Evolutionary conservation across 1,140 invertebrate genomes (phyloP).

Genomic region (Microplitis demolitor): DNA sequence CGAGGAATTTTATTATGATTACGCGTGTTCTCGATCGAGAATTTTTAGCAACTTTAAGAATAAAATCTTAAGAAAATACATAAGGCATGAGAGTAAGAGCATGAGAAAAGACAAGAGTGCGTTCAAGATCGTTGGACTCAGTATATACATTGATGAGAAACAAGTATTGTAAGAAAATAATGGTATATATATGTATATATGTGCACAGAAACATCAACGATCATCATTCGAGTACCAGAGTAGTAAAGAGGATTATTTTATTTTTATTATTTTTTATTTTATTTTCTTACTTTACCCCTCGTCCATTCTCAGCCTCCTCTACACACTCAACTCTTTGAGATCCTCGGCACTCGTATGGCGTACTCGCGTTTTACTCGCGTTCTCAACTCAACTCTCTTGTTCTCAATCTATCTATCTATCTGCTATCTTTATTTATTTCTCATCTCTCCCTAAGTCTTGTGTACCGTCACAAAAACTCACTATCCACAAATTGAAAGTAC

Average conservation of each 20-base stretch:
- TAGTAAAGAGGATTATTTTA: not conserved
- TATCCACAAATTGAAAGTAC: slow-evolving; percentile 55
- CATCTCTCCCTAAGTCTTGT: slow-evolving; percentile 5
- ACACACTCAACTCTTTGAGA: not conserved
- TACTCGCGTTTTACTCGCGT: not conserved
- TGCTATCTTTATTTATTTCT: slow-evolving; percentile 34
- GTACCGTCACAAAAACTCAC: slow-evolving; percentile 45
- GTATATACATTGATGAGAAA: not conserved
- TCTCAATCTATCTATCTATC: slow-evolving; percentile 23
- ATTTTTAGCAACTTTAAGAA: slow-evolving; percentile 33
- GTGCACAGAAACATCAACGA: not conserved
- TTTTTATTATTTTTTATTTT: slow-evolving; percentile 4
- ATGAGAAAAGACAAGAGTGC: too few species aligned
- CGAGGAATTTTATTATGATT: slow-evolving; percentile 31
- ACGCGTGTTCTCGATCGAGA: not conserved
- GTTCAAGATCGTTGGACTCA: not conserved
- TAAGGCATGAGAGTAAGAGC: slow-evolving; percentile 30
- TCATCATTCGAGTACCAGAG: slow-evolving; percentile 9
- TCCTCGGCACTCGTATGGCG: too few species aligned
- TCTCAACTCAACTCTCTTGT: not conserved
- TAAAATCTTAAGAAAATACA: slow-evolving; percentile 36
- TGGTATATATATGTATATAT: too few species aligned
- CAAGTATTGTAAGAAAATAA: not conserved
- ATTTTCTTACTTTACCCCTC: slow-evolving; percentile 9
- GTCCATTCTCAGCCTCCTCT: slow-evolving; percentile 23